These are phyloP conservation scores for Cottus gobio DNA, from an alignment of 2,113 vertebrate genomes.

Conservation along the genomic window DNA sequence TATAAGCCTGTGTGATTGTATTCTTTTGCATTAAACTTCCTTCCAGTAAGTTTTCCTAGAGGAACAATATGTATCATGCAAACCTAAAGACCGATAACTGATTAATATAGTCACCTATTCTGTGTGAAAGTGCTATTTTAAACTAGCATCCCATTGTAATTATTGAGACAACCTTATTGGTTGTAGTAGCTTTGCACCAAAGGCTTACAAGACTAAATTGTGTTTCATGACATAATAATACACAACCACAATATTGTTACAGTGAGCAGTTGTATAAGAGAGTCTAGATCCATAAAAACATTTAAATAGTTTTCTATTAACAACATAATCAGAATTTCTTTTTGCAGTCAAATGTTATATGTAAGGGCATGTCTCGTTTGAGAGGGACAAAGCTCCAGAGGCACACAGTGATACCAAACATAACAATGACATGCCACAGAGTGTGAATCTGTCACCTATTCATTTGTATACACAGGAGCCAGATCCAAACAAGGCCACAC, in stretches of 20 bases:
- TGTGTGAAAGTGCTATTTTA: neutral
- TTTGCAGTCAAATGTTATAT: neutral
- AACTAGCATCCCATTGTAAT: neutral
- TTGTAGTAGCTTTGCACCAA: neutral
- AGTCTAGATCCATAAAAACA: neutral
- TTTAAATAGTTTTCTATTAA: neutral
- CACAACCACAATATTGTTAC: neutral
- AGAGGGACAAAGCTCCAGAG: neutral
- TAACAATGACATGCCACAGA: constrained; percentile 7
- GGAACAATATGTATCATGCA: neutral
- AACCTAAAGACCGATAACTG: neutral
- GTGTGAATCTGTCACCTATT: constrained; percentile 56
- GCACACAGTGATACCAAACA: constrained; percentile 8
- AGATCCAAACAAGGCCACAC: constrained; percentile 85
- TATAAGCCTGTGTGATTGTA: neutral
- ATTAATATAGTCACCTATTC: neutral
- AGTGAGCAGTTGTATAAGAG: neutral
- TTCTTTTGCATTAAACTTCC: neutral
- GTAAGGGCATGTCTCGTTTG: neutral
- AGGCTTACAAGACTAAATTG: neutral
- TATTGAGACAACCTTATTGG: neutral
- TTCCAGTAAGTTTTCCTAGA: neutral
- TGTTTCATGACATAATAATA: neutral
- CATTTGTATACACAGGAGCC: constrained; percentile 84
- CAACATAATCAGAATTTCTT: neutral